Evolutionary conservation across 2,797 vertebrate genomes (phyloP), one percentile per base, ranked within the genome.

Genomic region (Anguilla obscura): DNA sequence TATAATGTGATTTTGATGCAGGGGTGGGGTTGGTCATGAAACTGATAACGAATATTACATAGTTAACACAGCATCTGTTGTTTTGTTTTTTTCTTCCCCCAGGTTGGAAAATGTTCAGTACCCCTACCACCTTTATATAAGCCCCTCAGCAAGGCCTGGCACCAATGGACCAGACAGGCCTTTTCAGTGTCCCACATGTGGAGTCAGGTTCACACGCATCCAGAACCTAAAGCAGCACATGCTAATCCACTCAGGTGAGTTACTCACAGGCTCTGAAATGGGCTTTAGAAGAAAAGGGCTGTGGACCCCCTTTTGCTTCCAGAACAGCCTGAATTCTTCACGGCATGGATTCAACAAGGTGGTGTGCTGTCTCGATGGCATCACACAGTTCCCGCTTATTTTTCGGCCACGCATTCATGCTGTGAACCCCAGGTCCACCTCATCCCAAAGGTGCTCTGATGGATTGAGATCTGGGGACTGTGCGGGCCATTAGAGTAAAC

Each of bases 181-280:
- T 89, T 99, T 98, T 95, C 98, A 99, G 91, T 99, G 98, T 93
- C 98, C 98, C 21, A 98, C 98, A 74, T 99, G 98, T 50, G 98
- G 98, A 92, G 98, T 98, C 85, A 95, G 98, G 91, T 99, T 99
- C 95, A 99, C 98, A 86, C 97, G 98, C 90, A 98, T 99, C 93
- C 99, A 99, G 97, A 99, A 99, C 94, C 95, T 99, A 88, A 99
- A 99, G 93, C 99, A 99, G 94, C 99, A 99, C 95, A 99, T 99
- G 99, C 98, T 99, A 88, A 99, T 99, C 96, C 99, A 99, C 97
- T 99, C 99, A 96, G 99, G 99, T 99, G 96, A 66, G 96, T 88
- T 16, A 14, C 74, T 18, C 33, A 40, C 5, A 45, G 40, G 40
- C 18, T n/a, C 21, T 60, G 36, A 33, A 27, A 45, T 52, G 50